Evolutionary conservation across 2,888 invertebrate species (phyloP).

Genomic region (Siphlonurus alternatus): DNA sequence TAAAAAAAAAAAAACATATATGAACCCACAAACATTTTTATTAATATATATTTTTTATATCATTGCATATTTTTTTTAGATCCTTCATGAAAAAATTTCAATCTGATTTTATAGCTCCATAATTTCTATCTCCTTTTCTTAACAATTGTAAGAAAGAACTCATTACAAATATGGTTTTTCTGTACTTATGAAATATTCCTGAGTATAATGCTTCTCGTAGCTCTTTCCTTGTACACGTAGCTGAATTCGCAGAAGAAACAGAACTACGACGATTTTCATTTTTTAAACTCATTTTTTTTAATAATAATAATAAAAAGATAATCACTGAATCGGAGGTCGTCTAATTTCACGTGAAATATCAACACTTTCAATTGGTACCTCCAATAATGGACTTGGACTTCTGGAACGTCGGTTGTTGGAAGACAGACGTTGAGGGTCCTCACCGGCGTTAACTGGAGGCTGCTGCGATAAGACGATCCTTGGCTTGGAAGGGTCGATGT

Average conservation of each 20-base stretch:
- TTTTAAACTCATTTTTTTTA: neutral
- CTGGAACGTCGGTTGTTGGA: neutral
- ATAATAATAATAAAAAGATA: neutral
- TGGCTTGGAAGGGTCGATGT: neutral
- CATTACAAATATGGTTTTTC: slow-evolving; percentile 56
- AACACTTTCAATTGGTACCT: neutral
- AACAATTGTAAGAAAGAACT: slow-evolving; percentile 59
- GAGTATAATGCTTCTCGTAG: slow-evolving; percentile 55
- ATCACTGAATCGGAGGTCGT: neutral
- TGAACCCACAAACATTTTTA: no score
- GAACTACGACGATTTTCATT: slow-evolving; percentile 5
- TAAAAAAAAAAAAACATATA: no score
- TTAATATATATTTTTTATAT: no score
- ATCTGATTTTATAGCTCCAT: slow-evolving; percentile 34
- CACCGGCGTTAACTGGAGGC: neutral
- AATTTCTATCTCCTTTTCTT: slow-evolving; percentile 55
- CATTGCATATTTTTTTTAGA: no score
- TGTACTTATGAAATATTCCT: slow-evolving; percentile 59
- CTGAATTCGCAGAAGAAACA: slow-evolving; percentile 16
- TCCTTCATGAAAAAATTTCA: no score
- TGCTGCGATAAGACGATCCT: neutral
- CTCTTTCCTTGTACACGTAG: slow-evolving; percentile 42
- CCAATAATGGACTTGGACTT: neutral
- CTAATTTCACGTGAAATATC: neutral
- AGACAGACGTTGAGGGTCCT: neutral